Evolutionary conservation across 2,113 vertebrate species (phyloP), one percentile per base, ranked within the genome.

Genomic region (Pyxicephalus adspersus): DNA sequence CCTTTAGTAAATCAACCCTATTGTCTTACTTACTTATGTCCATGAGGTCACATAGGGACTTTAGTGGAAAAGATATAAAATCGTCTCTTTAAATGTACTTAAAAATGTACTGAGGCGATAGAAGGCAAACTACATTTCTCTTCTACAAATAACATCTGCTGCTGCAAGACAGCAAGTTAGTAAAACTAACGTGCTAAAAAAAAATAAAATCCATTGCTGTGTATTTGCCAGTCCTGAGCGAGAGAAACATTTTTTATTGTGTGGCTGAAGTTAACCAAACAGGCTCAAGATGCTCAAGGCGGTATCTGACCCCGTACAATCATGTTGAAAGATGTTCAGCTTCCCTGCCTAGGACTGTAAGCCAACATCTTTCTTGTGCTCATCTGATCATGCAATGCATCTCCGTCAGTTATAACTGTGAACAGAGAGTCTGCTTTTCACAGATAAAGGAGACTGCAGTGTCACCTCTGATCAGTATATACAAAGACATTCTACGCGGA

Each of bases 291-390:
- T 31, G 64, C 77, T 79, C 22, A 68, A 63, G 77, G 77, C 77
- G 7, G 31, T 68, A 79, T 60, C 77, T 79, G 31, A 79, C 77
- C 77, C 60, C 64, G 25, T 38, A 20, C 52, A 45, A 50, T 25
- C 31, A 34, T 20, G 29, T 34, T 78, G 26, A 29, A 58, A 68
- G 64, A 58, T 68, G 65, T 58, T 22, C 68, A 26, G 51, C 58
- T 45, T 58, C 29, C 68, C 64, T 79, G 54, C 57, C 31, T 68
- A 65, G 52, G 54, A 60, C 29, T 68, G 64, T 34, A 58, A 31
- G 38, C 13, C 54, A 19, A 15, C 11, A 23, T 34, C 51, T 55
- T 68, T 67, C 64, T 31, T 79, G 64, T 68, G 29, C 60, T 60
- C 22, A 68, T 60, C 28, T 68, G 77, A 68, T 60, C 52, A 79